Evolutionary conservation across 2,888 invertebrate genomes (phyloP).

Genomic region (Lysandra coridon): DNA sequence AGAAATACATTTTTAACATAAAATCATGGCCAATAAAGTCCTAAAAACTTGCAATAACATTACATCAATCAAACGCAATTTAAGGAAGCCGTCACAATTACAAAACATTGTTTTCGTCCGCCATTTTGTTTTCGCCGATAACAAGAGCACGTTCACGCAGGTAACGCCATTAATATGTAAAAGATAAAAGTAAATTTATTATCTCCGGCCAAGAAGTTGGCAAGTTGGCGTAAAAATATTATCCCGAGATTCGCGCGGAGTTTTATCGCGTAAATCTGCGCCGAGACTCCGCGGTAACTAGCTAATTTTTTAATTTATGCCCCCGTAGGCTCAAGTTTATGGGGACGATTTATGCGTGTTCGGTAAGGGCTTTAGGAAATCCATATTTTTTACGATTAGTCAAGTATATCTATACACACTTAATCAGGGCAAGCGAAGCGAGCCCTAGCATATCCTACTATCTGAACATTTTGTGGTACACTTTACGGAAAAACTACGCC

Average conservation of each 20-base stretch:
- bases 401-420: too few relatives aligned
- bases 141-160: conserved; percentile 12
- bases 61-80: not conserved
- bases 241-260: conserved; percentile 40
- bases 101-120: conserved; percentile 12
- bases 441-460: too few relatives aligned
- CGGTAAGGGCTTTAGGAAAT: not conserved
- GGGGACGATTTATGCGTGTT: not conserved
- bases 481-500: too few relatives aligned
- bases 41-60: not conserved
- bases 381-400: not conserved
- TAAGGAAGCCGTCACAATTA: not conserved
- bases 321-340: not conserved
- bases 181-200: conserved; percentile 48
- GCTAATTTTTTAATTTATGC: conserved; percentile 23
- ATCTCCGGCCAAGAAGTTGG: conserved; percentile 44
- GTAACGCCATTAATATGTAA: conserved; percentile 44
- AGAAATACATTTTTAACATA: too few relatives aligned
- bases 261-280: conserved; percentile 46
- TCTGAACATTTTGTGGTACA: too few relatives aligned
- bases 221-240: conserved; percentile 42
- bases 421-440: too few relatives aligned
- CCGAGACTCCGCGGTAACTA: not conserved
- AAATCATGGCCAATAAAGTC: not conserved
- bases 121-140: conserved; percentile 7